Evolutionary conservation across 1,140 invertebrate species (phyloP), one percentile per base, ranked within the genome.

Genomic region (Oscheius sp.): DNA sequence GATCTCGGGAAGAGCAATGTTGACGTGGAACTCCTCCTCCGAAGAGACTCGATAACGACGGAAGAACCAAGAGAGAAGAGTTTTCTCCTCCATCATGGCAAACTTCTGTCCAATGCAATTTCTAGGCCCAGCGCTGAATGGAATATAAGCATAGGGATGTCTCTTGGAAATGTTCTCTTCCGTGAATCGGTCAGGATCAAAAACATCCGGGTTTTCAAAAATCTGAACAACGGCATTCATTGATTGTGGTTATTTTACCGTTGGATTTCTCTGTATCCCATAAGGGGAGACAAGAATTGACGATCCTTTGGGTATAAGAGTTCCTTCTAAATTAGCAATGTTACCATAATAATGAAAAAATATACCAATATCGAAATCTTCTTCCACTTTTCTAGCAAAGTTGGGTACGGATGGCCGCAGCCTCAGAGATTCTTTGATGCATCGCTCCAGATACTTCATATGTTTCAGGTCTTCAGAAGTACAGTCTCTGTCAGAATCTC

Each of bases 101-200:
- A 94, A 94, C 85, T 90, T 90, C 70, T 90, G 89, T 38, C 85
- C 85, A 62, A 86, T 86, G 73, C 85, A 86, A 74, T 86, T 86
- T 29, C 85, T 70, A 10, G 84, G 82, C 20, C 85, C 85, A 26
- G 84, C 85, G 35, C 82, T 84, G 70, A 86, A 86, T 1, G 85
- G 85, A 26, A 84, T 79, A 72, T 82, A 86, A 7, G 78, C 80
- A 72, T 80, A 86, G 7, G 87, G 86, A 77, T 87, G 85, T 63
- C 84, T 80, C 13, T 78, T 73, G 29, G 79, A 49, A 59, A 89
- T 89, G 70, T 89, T 90, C 84, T 95, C 93, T 0, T 91, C 90
- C 52, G 93, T 86, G 87, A 96, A 97, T 82, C 94, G 91, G 74
- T 96, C 93, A 0, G 94, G 94, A 86, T 95, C 88, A 84, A 94